These are phyloP conservation scores for Pollenia labialis DNA, from an alignment of 2,888 invertebrate species.

Conservation along the genomic window DNA sequence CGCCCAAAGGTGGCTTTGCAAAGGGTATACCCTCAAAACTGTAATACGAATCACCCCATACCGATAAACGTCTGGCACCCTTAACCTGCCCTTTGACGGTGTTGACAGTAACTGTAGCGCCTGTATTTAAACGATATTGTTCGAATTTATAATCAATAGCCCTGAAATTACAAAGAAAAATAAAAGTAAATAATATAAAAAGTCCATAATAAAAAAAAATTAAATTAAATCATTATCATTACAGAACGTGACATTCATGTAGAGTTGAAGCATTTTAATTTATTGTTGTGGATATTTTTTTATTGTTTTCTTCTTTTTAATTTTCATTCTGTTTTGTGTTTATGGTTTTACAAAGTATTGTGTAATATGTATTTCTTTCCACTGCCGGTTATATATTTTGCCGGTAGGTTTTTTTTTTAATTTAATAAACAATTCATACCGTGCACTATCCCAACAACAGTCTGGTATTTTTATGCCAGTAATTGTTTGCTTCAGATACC, in stretches of 20 bases:
- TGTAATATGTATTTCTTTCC: slow-evolving; percentile 12
- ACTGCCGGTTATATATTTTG: slow-evolving; percentile 34
- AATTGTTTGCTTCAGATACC: background rate
- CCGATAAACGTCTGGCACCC: slow-evolving; percentile 81
- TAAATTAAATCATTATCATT: background rate
- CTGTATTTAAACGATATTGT: slow-evolving; percentile 79
- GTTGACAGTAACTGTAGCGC: slow-evolving; percentile 77
- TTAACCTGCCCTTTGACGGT: slow-evolving; percentile 81
- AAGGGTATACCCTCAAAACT: slow-evolving; percentile 83
- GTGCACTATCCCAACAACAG: background rate
- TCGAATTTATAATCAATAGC: slow-evolving; percentile 80
- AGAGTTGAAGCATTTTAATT: background rate
- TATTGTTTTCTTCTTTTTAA: background rate
- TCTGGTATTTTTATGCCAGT: background rate
- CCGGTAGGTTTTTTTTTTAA: slow-evolving; percentile 1
- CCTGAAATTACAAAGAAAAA: slow-evolving; percentile 74
- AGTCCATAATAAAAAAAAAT: background rate
- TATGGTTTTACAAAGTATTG: slow-evolving; percentile 20
- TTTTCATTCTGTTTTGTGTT: slow-evolving; percentile 16
- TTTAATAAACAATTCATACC: background rate
- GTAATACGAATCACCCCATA: slow-evolving; percentile 81
- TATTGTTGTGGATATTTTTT: background rate
- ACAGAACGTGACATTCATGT: slow-evolving; percentile 49
- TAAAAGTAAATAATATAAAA: background rate
- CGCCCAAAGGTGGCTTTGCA: slow-evolving; percentile 82